Evolutionary conservation across 2,113 vertebrate species (phyloP).

Genomic region (Fulica atra): DNA sequence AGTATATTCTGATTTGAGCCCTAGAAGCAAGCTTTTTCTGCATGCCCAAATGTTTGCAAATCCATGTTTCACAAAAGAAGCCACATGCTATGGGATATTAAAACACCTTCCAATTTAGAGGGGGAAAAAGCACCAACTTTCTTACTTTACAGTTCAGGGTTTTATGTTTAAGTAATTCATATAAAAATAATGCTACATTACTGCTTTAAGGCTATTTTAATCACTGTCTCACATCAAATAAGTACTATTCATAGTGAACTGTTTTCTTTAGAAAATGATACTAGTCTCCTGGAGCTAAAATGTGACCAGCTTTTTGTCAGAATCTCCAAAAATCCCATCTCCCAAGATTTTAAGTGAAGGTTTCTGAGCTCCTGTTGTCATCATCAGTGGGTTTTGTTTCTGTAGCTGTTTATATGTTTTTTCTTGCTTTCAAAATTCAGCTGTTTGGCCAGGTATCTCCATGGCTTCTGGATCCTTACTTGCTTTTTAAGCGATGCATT

Average conservation of each 20-base stretch:
- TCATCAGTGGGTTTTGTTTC: neutral
- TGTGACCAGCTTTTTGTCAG: neutral
- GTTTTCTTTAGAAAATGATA: neutral
- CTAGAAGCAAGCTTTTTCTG: neutral
- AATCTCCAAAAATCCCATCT: neutral
- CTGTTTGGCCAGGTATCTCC: neutral
- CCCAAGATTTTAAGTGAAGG: neutral
- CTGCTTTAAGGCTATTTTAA: neutral
- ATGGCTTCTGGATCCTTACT: neutral
- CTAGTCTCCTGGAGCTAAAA: neutral
- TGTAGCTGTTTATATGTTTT: neutral
- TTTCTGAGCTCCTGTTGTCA: neutral
- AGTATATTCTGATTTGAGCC: neutral
- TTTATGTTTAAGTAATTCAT: neutral
- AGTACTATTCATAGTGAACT: neutral
- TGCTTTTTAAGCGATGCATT: neutral
- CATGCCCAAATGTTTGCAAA: neutral
- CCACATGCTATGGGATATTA: conserved; percentile 1
- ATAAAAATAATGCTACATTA: neutral
- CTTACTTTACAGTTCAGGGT: neutral
- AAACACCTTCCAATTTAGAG: neutral
- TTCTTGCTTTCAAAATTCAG: neutral
- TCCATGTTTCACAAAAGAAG: neutral
- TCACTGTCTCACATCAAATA: neutral
- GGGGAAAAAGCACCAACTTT: neutral